Evolutionary conservation across 1,140 invertebrate species (phyloP).

Genomic region (Panonychus citri): DNA sequence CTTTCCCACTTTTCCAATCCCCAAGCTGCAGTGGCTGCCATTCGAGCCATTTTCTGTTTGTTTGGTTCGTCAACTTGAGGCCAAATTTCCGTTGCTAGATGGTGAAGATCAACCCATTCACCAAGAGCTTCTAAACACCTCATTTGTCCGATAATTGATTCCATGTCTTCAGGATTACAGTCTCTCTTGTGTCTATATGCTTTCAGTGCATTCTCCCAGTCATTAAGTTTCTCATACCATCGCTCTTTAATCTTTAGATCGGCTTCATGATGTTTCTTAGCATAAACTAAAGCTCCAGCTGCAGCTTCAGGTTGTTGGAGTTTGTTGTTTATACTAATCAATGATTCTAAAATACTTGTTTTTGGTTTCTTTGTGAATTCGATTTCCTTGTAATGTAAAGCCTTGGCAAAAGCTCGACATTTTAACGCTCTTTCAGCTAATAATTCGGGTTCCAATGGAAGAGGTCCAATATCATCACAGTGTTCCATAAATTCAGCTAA

Average conservation of each 20-base stretch:
- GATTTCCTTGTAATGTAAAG: conserved; percentile 93
- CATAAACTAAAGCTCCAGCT: conserved; percentile 65
- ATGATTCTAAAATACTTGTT: conserved; percentile 55
- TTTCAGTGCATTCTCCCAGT: conserved; percentile 85
- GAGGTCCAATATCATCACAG: conserved; percentile 60
- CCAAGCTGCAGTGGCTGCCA: conserved; percentile 86
- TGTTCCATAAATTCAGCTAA: conserved; percentile 99
- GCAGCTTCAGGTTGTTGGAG: conserved; percentile 94
- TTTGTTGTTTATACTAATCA: conserved; percentile 97
- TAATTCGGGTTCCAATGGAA: conserved; percentile 65
- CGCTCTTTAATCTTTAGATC: conserved; percentile 42
- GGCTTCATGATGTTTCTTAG: conserved; percentile 48
- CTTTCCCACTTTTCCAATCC: conserved; percentile 61
- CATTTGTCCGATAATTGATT: conserved; percentile 75
- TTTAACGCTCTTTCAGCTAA: conserved; percentile 32
- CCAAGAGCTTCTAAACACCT: conserved; percentile 86
- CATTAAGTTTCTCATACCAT: conserved; percentile 97
- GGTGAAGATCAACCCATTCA: conserved; percentile 75
- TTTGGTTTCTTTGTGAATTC: conserved; percentile 49
- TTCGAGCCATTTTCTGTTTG: conserved; percentile 55
- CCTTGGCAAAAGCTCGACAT: conserved; percentile 71
- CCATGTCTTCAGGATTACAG: conserved; percentile 36
- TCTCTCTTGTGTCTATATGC: conserved; percentile 40
- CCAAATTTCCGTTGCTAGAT: conserved; percentile 52
- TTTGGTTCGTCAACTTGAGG: conserved; percentile 31